Percentiles rank a stretch among this genome's conserved stretches.
Conservation (phyloP, 1,140 invertebrate species). For the Aradophagus sp. region DNA sequence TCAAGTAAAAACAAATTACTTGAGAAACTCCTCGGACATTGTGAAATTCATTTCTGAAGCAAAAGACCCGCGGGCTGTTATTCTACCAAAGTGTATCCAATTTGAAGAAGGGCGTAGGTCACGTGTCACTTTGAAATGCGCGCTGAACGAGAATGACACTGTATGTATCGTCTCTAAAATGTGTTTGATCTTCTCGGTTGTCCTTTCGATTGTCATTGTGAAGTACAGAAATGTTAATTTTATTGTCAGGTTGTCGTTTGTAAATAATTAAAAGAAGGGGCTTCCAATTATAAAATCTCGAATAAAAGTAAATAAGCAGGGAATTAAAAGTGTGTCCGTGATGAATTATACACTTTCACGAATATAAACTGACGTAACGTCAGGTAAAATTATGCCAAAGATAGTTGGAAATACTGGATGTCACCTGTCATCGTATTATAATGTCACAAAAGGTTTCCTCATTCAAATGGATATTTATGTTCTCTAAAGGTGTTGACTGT, state of each 20-base stretch:
- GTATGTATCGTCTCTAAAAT: constrained; percentile 34
- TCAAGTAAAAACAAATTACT: constrained; percentile 71
- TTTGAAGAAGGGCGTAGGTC: constrained; percentile 59
- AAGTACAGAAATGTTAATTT: constrained; percentile 48
- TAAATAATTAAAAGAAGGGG: constrained; percentile 2
- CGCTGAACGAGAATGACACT: constrained; percentile 54
- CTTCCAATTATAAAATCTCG: not conserved
- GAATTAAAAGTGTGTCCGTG: too few species aligned
- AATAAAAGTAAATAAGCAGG: too few species aligned
- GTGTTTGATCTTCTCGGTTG: constrained; percentile 56
- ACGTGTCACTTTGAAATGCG: constrained; percentile 68
- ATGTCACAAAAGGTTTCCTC: too few species aligned
- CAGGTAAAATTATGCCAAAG: too few species aligned
- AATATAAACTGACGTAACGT: too few species aligned
- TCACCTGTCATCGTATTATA: too few species aligned
- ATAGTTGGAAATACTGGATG: too few species aligned
- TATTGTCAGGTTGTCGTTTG: constrained; percentile 6
- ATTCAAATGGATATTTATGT: too few species aligned
- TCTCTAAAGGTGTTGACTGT: too few species aligned
- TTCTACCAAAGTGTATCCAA: constrained; percentile 66
- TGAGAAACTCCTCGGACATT: constrained; percentile 62
- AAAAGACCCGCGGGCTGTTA: constrained; percentile 59
- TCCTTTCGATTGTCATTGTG: constrained; percentile 61
- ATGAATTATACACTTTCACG: not conserved
- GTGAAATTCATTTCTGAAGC: constrained; percentile 33